These are phyloP conservation scores for Sylvietta virens DNA, from an alignment of 2,113 vertebrate genomes.

Conservation along the genomic window DNA sequence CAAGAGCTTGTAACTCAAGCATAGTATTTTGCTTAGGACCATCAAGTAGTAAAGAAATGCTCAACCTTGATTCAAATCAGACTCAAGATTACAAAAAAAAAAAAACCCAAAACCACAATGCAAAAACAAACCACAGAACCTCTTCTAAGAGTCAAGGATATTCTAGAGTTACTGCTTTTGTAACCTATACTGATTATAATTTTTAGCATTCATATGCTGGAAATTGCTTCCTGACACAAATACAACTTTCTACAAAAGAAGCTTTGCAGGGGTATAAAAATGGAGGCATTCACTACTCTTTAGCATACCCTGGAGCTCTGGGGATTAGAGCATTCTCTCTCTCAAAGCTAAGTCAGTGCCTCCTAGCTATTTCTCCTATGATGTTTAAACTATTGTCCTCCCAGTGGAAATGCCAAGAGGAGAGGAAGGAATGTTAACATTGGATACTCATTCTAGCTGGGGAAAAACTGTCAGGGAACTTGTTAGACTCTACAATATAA, in stretches of 20 bases:
- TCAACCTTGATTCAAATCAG: background rate
- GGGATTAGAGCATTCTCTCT: background rate
- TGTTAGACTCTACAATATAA: background rate
- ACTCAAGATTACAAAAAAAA: background rate
- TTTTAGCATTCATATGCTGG: background rate
- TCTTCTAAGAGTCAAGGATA: background rate
- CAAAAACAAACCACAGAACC: background rate
- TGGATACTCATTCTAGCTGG: background rate
- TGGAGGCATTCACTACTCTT: background rate
- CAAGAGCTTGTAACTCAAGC: background rate
- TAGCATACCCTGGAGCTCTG: background rate
- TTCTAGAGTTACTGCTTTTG: background rate
- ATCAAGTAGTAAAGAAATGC: background rate
- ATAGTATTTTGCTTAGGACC: background rate
- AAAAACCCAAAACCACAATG: background rate
- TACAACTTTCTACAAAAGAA: background rate
- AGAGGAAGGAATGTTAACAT: background rate
- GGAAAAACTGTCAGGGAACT: background rate
- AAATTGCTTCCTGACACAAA: background rate
- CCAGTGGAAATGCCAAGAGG: background rate
- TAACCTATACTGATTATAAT: background rate
- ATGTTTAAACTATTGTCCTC: background rate
- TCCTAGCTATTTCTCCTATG: background rate
- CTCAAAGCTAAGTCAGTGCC: background rate
- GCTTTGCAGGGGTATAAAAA: background rate